Conservation (phyloP, 92 coral and sea anemone genomes). For the Chrysogorgia sp. region DNA sequence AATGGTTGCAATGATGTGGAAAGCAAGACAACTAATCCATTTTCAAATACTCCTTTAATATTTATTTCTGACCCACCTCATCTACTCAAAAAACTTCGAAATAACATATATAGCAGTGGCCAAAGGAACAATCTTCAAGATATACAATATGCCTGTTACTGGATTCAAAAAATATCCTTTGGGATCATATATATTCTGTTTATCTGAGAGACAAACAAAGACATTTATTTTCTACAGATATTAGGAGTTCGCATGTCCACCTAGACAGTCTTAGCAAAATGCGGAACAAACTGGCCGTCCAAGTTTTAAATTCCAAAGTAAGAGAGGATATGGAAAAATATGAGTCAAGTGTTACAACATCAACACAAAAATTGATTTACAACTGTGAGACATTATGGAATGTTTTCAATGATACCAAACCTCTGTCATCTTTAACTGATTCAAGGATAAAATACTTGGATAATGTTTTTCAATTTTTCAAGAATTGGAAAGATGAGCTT, state of each 20-base stretch:
- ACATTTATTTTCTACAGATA: slow-evolving; percentile 59
- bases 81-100: slow-evolving; percentile 57
- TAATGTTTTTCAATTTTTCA: background rate
- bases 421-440: background rate
- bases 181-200: slow-evolving; percentile 56
- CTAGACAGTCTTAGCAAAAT: slow-evolving; percentile 59
- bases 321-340: slow-evolving; percentile 3
- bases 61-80: slow-evolving; percentile 66
- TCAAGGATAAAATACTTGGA: slow-evolving; percentile 4
- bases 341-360: slow-evolving; percentile 9
- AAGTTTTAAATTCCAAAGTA: slow-evolving; percentile 33
- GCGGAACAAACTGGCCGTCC: slow-evolving; percentile 64
- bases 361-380: background rate
- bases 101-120: slow-evolving; percentile 61
- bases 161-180: too few species aligned
- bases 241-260: slow-evolving; percentile 48
- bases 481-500: slow-evolving; percentile 14
- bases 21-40: slow-evolving; percentile 60
- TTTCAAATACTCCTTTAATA: slow-evolving; percentile 47
- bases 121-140: slow-evolving; percentile 36
- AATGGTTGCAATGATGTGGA: slow-evolving; percentile 49
- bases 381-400: slow-evolving; percentile 18
- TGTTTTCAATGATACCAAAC: slow-evolving; percentile 9
- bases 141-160: slow-evolving; percentile 34
- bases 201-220: slow-evolving; percentile 54